Percentiles rank a stretch among this genome's conserved stretches.
Evolutionary conservation across 2,797 vertebrate species (phyloP).

Genomic region (Coendou prehensilis): DNA sequence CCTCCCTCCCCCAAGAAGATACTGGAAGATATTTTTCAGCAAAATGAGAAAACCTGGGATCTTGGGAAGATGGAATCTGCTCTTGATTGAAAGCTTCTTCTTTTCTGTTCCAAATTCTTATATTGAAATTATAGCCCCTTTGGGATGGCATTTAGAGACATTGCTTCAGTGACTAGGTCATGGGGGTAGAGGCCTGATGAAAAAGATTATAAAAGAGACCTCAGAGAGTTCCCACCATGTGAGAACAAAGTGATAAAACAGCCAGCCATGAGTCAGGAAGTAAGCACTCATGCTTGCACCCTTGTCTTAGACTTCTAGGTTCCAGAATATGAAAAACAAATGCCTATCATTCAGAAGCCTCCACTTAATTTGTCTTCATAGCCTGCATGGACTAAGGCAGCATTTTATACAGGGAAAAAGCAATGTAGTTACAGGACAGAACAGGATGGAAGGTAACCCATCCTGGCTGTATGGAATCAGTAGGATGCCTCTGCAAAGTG

Average conservation of each 20-base stretch:
- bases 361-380: background rate
- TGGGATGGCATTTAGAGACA: background rate
- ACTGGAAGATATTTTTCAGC: background rate
- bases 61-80: background rate
- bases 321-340: background rate
- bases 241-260: background rate
- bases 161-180: background rate
- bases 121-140: background rate
- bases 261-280: background rate
- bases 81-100: background rate
- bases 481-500: background rate
- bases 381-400: too few species aligned
- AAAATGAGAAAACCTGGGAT: background rate
- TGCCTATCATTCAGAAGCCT: background rate
- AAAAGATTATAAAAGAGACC: background rate
- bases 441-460: background rate
- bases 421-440: background rate
- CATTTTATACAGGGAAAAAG: background rate
- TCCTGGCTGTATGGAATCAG: rapidly evolving
- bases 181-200: background rate
- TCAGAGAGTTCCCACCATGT: background rate
- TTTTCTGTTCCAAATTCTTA: background rate
- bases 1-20: background rate
- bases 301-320: background rate
- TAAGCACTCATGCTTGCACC: background rate